A percentile compares a stretch with the other conserved stretches of the same genome.
phyloP scores from a whole-genome alignment of 2,113 vertebrate genomes.

The Lepus timidus region DNA sequence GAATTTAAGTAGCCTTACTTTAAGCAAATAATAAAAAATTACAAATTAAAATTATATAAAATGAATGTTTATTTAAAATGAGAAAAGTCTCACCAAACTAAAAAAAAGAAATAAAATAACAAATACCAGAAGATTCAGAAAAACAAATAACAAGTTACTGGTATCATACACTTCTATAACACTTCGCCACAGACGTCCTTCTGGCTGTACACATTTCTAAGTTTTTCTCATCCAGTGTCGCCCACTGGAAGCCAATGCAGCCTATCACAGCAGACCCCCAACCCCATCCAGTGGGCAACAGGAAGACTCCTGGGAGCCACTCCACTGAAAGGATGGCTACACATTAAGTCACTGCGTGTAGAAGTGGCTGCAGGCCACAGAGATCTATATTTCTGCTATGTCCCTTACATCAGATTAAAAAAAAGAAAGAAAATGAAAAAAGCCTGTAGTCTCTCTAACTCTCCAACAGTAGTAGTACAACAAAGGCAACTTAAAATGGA shows the following conservation, averaged over 20 bases:
- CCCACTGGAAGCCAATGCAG: neutral
- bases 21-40: slow-evolving; percentile 39
- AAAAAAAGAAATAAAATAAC: neutral
- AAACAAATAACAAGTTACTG: neutral
- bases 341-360: neutral
- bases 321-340: neutral
- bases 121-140: neutral
- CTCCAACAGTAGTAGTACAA: neutral
- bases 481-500: neutral
- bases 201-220: neutral
- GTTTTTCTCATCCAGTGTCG: neutral
- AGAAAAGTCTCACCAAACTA: neutral
- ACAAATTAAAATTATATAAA: slow-evolving; percentile 17
- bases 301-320: neutral
- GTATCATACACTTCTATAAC: neutral
- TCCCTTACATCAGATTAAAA: neutral
- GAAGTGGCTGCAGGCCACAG: neutral
- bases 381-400: neutral
- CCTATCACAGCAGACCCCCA: neutral
- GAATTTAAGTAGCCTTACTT: neutral
- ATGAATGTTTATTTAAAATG: neutral
- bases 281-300: neutral
- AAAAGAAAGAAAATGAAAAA: too few species aligned
- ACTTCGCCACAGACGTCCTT: neutral
- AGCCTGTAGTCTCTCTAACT: neutral